Conservation (phyloP, 2,888 invertebrate genomes). For the Serrognathus titanus region DNA sequence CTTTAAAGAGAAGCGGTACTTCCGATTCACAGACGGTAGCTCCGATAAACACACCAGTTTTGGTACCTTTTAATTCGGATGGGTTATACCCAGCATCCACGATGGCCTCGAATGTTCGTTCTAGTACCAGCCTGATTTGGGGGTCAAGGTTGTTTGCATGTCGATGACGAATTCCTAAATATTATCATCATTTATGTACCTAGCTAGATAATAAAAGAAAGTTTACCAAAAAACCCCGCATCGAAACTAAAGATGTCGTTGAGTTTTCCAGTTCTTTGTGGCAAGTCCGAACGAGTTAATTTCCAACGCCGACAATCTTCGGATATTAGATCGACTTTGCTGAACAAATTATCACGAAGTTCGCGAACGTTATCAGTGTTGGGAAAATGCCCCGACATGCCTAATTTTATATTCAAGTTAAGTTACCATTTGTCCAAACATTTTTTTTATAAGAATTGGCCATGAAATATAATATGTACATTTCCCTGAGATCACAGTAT, state of each 20-base stretch:
- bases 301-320: conserved; percentile 76
- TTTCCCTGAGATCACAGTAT: too few relatives aligned
- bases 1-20: conserved; percentile 48
- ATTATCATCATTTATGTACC: too few relatives aligned
- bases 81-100: conserved; percentile 68
- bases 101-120: conserved; percentile 59
- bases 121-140: conserved; percentile 57
- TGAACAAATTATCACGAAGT: conserved; percentile 66
- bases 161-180: conserved; percentile 60
- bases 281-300: conserved; percentile 59
- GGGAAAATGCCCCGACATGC: conserved; percentile 69
- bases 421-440: too few relatives aligned
- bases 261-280: conserved; percentile 65
- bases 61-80: conserved; percentile 64
- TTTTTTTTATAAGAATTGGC: too few relatives aligned
- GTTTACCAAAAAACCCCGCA: conserved; percentile 52
- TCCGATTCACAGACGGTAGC: conserved; percentile 75
- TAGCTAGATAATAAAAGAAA: not conserved
- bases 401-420: conserved; percentile 63
- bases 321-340: conserved; percentile 80
- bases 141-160: conserved; percentile 69
- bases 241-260: conserved; percentile 54
- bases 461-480: too few relatives aligned
- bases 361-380: conserved; percentile 71
- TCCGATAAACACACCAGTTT: conserved; percentile 78